Evolutionary conservation across 2,113 vertebrate genomes (phyloP).

Genomic region (Leptosomus discolor): DNA sequence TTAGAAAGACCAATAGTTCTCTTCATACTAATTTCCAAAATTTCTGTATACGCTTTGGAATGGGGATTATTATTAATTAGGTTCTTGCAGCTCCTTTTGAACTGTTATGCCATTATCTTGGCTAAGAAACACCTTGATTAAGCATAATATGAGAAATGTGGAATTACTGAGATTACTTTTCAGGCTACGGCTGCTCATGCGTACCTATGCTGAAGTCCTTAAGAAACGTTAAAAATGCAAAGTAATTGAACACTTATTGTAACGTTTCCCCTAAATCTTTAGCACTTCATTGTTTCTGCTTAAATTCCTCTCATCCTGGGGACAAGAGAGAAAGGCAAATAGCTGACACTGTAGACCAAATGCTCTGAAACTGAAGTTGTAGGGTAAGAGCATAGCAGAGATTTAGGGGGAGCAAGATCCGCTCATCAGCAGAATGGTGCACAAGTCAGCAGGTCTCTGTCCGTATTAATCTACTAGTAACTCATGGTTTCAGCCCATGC

Average conservation of each 20-base stretch:
- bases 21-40: conserved; percentile 20
- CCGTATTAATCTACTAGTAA: not conserved
- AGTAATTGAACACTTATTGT: not conserved
- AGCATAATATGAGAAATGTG: not conserved
- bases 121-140: not conserved
- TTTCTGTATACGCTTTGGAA: not conserved
- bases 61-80: not conserved
- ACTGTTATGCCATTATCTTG: not conserved
- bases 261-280: not conserved
- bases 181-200: not conserved
- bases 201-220: not conserved
- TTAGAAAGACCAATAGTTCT: conserved; percentile 5
- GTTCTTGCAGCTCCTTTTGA: conserved; percentile 4
- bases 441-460: accelerated
- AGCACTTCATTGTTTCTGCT: not conserved
- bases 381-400: not conserved
- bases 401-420: not conserved
- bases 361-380: not conserved
- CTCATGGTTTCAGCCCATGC: not conserved
- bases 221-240: not conserved
- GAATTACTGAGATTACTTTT: not conserved
- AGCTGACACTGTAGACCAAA: not conserved
- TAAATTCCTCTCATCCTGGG: not conserved
- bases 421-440: not conserved
- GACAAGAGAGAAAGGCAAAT: not conserved